A percentile compares a stretch with the other conserved stretches of the same genome.
Evolutionary conservation across 2,888 invertebrate species (phyloP).

Genomic region (Pristionchus maxplancki): DNA sequence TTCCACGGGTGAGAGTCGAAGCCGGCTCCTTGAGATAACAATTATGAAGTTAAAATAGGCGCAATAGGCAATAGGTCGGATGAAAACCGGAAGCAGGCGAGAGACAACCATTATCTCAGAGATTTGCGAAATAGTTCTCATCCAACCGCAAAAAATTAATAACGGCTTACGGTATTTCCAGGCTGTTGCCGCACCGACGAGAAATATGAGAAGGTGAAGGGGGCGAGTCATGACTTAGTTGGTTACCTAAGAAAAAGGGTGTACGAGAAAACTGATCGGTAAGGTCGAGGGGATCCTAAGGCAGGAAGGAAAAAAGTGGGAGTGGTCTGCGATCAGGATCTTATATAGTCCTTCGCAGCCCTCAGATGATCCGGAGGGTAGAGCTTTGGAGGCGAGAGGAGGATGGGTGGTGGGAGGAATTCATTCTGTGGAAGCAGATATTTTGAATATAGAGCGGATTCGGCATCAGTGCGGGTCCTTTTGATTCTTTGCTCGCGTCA

Average conservation of each 20-base stretch:
- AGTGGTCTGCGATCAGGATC: background rate
- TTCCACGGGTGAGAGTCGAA: background rate
- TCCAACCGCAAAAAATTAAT: too few relatives aligned
- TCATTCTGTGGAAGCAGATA: background rate
- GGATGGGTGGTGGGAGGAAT: background rate
- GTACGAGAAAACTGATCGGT: too few relatives aligned
- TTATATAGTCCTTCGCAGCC: background rate
- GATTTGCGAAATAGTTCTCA: too few relatives aligned
- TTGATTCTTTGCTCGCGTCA: background rate
- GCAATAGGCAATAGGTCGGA: too few relatives aligned
- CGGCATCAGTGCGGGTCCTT: background rate
- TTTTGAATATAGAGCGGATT: background rate
- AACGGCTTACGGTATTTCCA: background rate
- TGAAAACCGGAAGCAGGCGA: too few relatives aligned
- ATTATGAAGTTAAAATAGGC: background rate
- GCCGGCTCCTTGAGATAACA: background rate
- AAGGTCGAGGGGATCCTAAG: too few relatives aligned
- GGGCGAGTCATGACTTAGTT: background rate
- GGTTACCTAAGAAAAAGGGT: background rate
- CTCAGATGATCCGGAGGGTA: background rate
- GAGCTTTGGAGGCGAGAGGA: background rate
- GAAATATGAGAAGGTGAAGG: background rate
- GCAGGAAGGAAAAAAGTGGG: background rate
- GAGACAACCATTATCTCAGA: too few relatives aligned
- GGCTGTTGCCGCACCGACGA: background rate